Conservation (phyloP, 2,797 vertebrate genomes). For the Acipenser ruthenus region DNA sequence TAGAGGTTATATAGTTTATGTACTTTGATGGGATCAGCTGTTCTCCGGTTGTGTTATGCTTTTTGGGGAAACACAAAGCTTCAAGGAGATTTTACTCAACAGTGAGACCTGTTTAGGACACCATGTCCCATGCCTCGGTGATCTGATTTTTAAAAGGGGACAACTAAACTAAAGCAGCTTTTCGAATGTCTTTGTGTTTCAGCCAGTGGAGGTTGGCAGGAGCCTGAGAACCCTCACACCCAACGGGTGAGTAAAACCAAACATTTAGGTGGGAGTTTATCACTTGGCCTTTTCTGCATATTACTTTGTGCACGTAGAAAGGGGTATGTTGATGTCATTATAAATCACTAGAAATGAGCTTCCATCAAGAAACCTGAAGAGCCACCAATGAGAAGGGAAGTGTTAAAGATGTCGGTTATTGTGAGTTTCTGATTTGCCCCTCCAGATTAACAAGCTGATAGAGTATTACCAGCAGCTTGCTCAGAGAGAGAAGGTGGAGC, state of each 20-base stretch:
- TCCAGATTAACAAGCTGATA: slow-evolving; percentile 91
- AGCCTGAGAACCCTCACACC: slow-evolving; percentile 87
- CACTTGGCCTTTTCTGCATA: no score
- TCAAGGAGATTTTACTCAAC: no score
- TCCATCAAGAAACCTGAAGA: neutral
- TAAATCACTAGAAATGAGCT: neutral
- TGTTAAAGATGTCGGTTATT: neutral
- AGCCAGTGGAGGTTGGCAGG: slow-evolving; percentile 98
- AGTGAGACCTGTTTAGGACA: no score
- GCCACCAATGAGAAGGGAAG: neutral
- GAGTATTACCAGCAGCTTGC: slow-evolving; percentile 97
- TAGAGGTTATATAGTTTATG: no score
- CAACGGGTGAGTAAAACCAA: slow-evolving; percentile 72
- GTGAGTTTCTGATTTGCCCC: neutral
- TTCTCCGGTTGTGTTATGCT: no score
- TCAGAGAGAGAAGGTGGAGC: slow-evolving; percentile 91
- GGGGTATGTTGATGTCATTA: slow-evolving; percentile 7
- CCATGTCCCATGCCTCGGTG: no score
- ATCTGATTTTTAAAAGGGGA: no score
- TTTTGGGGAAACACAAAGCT: no score
- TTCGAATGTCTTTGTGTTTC: slow-evolving; percentile 30
- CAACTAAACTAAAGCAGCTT: neutral
- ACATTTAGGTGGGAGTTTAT: neutral
- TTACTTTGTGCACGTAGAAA: neutral
- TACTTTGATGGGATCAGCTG: no score